Conservation (phyloP, 2,797 vertebrate species). For the Mastacembelus armatus region DNA sequence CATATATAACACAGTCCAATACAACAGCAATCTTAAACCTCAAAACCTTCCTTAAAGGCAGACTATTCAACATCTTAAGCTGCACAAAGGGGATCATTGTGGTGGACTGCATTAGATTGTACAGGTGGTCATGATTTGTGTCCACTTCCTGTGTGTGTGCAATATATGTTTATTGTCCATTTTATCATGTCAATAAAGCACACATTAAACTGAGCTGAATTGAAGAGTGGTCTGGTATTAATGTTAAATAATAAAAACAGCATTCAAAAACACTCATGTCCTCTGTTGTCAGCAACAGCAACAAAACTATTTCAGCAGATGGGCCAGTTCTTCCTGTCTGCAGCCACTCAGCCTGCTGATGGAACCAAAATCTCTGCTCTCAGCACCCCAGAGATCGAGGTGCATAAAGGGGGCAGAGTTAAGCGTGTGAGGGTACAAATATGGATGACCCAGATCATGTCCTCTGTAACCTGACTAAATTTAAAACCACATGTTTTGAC, state of each 20-base stretch:
- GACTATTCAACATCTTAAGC: conserved; percentile 50
- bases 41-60: conserved; percentile 38
- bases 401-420: conserved; percentile 46
- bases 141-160: no score
- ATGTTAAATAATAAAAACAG: conserved; percentile 48
- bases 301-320: conserved; percentile 86
- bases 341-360: conserved; percentile 86
- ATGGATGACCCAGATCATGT: conserved; percentile 25
- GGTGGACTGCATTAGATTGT: conserved; percentile 24
- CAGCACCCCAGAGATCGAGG: conserved; percentile 84
- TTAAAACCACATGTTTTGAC: conserved; percentile 24
- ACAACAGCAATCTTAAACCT: conserved; percentile 8
- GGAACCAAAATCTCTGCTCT: conserved; percentile 82
- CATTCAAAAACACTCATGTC: conserved; percentile 15
- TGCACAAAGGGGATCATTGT: conserved; percentile 32
- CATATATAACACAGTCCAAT: conserved; percentile 3
- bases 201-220: no score
- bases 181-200: no score
- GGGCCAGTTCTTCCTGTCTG: conserved; percentile 88
- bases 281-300: conserved; percentile 34
- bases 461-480: conserved; percentile 13
- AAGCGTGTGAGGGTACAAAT: conserved; percentile 30
- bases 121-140: no score
- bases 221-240: no score
- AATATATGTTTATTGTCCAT: no score